Base-by-base conservation (phyloP, 2,888 invertebrate species). In the Tetheella fluctuosa region DNA sequence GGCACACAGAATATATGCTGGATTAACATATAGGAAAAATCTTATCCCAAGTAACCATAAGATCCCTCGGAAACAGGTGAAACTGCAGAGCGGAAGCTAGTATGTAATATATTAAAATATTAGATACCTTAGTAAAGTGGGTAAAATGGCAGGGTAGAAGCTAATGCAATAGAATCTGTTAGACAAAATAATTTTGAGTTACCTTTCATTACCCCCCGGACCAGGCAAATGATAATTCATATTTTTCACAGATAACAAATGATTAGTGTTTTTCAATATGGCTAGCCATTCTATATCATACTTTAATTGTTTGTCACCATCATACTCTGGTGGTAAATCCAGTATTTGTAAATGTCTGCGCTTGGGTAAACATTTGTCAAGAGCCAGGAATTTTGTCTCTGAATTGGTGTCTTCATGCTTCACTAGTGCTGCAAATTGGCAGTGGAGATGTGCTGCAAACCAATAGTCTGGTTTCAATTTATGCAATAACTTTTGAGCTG, bases 391-490 rank as follows among this genome's bases (percentile, higher is more conserved):
- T 82, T 96, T 97, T 0, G 99, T 87, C 79, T 91, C 86, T 37
- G 67, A 80, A 15, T 89, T 84, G n/a, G 39, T 39, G 62, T 94
- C 86, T 28, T 94, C 88, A 85, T 99, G 98, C 39, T 95, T 94
- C 6, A 99, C 95, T 2, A 98, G 72, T 0, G 99, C 99, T 13
- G 97, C 95, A 93, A 99, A 99, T 90, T 98, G 97, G 74, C 97
- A 97, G 89, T 99, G 99, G 68, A 99, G 93, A 94, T 99, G 99
- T 34, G 99, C 99, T 10, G 99, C 94, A 91, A 99, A 99, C 99
- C 99, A 99, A 89, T 97, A 97, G 0, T 94, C 92, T 10, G 99
- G 99, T 82, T 97, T 95, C 59, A 99, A 84, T 42, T 93, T 85
- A 60, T 95, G 92, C n/a, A 99, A 88, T 37, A 99, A 88, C 67